Percentiles rank a stretch among this genome's conserved stretches.
These are phyloP conservation scores for Boulengeromyrus knoepffleri DNA, from an alignment of 2,113 vertebrate species.

Conservation along the genomic window DNA sequence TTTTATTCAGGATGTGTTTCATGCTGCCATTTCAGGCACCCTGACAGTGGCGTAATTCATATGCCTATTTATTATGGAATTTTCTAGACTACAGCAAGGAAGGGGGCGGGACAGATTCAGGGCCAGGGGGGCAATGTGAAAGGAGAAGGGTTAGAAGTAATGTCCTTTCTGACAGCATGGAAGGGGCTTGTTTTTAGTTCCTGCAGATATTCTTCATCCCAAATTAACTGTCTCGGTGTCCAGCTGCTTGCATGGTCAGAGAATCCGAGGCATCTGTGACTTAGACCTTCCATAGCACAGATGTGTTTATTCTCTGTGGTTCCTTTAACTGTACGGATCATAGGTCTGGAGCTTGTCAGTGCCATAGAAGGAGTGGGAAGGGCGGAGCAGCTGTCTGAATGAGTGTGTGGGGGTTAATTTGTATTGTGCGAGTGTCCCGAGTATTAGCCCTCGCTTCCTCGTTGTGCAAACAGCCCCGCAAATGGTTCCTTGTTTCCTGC, in stretches of 20 bases:
- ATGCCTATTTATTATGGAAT: neutral
- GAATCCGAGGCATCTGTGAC: neutral
- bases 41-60: neutral
- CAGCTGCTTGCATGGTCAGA: constrained; percentile 13
- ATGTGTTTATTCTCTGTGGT: neutral
- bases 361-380: neutral
- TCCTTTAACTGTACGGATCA: neutral
- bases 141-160: constrained; percentile 17
- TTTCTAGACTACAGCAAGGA: neutral
- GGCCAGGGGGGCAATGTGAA: neutral
- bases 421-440: constrained; percentile 10
- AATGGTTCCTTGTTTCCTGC: constrained; percentile 18
- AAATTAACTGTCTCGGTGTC: constrained; percentile 3
- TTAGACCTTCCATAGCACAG: neutral
- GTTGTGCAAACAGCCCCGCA: constrained; percentile 24
- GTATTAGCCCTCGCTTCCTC: constrained; percentile 23
- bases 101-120: neutral
- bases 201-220: constrained; percentile 22
- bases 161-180: constrained; percentile 33
- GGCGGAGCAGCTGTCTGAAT: neutral
- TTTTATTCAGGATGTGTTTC: neutral
- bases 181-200: constrained; percentile 18
- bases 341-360: neutral
- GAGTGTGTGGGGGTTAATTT: constrained; percentile 17
- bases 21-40: neutral